These are phyloP conservation scores for Rhagonycha fulva DNA, from an alignment of 2,888 invertebrate genomes.

Conservation along the genomic window DNA sequence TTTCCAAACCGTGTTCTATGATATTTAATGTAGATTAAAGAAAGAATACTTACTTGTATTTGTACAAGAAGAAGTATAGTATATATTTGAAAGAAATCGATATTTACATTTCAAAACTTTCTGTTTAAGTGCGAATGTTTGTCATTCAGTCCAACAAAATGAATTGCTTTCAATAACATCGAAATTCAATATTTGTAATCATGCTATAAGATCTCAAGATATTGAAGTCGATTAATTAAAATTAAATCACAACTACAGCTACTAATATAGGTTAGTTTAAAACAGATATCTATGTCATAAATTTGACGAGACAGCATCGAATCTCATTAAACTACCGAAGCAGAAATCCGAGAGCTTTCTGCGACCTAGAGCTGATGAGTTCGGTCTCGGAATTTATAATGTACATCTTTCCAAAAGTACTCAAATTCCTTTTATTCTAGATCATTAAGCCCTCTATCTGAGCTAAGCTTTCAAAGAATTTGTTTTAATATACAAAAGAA, in stretches of 20 bases:
- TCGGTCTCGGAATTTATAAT: conserved; percentile 49
- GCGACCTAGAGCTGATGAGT: conserved; percentile 44
- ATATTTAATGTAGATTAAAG: background rate
- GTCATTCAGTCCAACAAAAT: background rate
- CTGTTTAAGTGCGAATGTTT: background rate
- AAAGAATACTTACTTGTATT: background rate
- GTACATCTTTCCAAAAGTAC: conserved; percentile 44
- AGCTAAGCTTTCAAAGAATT: conserved; percentile 17
- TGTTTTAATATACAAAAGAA: conserved; percentile 10
- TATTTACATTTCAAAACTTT: background rate
- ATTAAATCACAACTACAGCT: conserved; percentile 41
- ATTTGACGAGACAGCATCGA: conserved; percentile 47
- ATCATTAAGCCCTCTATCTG: conserved; percentile 33
- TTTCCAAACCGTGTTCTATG: background rate
- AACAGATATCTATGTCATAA: conserved; percentile 44
- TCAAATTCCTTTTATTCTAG: conserved; percentile 38
- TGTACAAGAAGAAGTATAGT: background rate
- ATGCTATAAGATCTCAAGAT: background rate
- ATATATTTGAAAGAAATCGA: background rate
- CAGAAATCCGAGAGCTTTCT: conserved; percentile 46
- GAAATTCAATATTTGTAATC: background rate
- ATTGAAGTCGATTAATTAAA: background rate
- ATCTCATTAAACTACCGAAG: conserved; percentile 48
- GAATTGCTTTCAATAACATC: background rate
- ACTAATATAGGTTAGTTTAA: conserved; percentile 41